Base-by-base conservation (phyloP, 2,113 vertebrate genomes). In the Dromas ardeola region DNA sequence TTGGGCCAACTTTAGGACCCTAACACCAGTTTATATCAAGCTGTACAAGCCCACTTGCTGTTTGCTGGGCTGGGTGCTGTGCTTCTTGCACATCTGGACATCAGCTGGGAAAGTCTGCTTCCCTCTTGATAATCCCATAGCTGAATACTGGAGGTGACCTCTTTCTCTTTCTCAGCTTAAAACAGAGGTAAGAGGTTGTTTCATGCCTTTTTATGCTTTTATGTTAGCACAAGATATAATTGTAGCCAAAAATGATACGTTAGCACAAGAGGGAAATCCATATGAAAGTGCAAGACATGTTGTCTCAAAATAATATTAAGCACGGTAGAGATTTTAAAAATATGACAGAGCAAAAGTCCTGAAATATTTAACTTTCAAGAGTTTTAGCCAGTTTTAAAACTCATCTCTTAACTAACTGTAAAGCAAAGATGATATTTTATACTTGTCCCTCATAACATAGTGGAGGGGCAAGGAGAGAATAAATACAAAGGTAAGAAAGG, bases 361-460 rank as follows among this genome's bases (percentile, higher is more conserved):
- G 21, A 78, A 83, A 63, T 61, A 59, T 32, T 87, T 91, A 58
- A 34, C 26, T 84, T 87, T 34, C 30, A 52, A 67, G 43, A 42
- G 3, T n/a, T 78, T 56, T 27, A 78, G 30, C 19, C 13, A 21
- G 22, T 73, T 96, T 86, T 38, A 49, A 16, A 83, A 71, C 11
- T 50, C 42, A 52, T 62, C 25, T 71, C 50, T 74, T 50, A 30
- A 78, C 6, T 53, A 59, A 65, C 38, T 19, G 27, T 62, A 71
- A 93, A 77, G 59, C 26, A 81, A 61, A 69, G 30, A 19, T 43
- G 3, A 25, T 34, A 50, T 56, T 92, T 92, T 78, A 20, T 65
- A n/a, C 66, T 69, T 74, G 14, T 53, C 18, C 25, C 18, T 77
- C 36, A 42, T 20, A 32, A 19, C 0, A 0, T 11, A 32, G 32